Evolutionary conservation across 1,140 invertebrate species (phyloP).

Genomic region (Lithobius niger): DNA sequence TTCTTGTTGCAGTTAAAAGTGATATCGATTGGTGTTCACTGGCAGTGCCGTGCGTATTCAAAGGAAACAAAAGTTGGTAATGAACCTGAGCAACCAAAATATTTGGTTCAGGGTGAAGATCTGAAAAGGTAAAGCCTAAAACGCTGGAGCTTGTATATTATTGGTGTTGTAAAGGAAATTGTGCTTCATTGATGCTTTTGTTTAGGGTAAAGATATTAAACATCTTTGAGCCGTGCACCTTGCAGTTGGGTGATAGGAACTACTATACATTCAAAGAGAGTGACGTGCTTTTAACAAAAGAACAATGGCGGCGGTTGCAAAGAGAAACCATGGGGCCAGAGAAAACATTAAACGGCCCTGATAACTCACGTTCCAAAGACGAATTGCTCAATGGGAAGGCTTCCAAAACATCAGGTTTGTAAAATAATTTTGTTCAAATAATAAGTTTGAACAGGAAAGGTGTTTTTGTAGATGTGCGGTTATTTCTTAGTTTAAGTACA

Average conservation of each 20-base stretch:
- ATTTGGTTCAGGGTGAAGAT: conserved; percentile 55
- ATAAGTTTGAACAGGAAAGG: too few species aligned
- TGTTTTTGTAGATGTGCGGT: too few species aligned
- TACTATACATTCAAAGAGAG: conserved; percentile 45
- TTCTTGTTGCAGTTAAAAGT: conserved; percentile 36
- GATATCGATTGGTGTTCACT: conserved; percentile 53
- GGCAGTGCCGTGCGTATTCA: conserved; percentile 61
- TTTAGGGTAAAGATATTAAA: conserved; percentile 58
- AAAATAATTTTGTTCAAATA: too few species aligned
- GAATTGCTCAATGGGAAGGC: too few species aligned
- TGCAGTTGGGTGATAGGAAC: conserved; percentile 74
- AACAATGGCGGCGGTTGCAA: conserved; percentile 41
- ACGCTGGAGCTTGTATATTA: too few species aligned
- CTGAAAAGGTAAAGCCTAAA: conserved; percentile 45
- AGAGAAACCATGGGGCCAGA: conserved; percentile 6
- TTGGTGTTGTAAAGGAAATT: too few species aligned
- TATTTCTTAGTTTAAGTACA: too few species aligned
- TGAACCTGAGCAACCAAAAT: conserved; percentile 49
- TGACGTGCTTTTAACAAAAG: conserved; percentile 41
- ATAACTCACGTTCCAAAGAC: background rate
- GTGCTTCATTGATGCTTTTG: too few species aligned
- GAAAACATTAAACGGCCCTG: background rate
- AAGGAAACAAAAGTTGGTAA: conserved; percentile 29
- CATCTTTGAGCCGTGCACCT: conserved; percentile 73
- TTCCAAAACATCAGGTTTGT: too few species aligned